Evolutionary conservation across 1,140 invertebrate genomes (phyloP).

Genomic region (Drosophila micromelanica): DNA sequence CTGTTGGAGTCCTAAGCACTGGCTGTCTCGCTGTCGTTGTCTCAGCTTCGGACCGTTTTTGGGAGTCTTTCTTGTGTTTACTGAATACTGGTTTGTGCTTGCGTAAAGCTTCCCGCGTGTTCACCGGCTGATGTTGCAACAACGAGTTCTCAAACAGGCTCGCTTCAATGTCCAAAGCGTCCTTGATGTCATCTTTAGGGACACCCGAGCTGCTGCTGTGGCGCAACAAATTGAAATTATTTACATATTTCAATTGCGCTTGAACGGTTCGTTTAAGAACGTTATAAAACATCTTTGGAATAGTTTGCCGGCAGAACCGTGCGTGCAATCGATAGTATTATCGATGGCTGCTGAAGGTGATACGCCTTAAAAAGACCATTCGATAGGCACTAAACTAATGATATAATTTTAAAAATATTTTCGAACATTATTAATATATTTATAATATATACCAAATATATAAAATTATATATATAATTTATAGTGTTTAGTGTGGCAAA

Average conservation of each 20-base stretch:
- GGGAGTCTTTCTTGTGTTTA: conserved; percentile 29
- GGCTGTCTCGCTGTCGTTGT: not conserved
- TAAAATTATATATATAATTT: too few species aligned
- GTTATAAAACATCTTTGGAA: conserved; percentile 60
- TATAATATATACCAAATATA: too few species aligned
- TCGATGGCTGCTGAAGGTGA: conserved; percentile 5
- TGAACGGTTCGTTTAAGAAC: conserved; percentile 52
- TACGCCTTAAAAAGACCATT: not conserved
- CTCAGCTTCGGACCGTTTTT: not conserved
- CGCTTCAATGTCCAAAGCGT: conserved; percentile 67
- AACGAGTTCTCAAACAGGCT: conserved; percentile 71
- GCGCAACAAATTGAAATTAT: conserved; percentile 25
- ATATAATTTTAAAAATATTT: too few species aligned
- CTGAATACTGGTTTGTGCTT: conserved; percentile 43
- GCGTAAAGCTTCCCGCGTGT: conserved; percentile 70
- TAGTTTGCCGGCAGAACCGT: conserved; percentile 4
- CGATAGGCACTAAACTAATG: not conserved
- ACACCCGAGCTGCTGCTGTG: conserved; percentile 38
- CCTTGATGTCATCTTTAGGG: conserved; percentile 53
- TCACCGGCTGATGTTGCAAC: conserved; percentile 57
- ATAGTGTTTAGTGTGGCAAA: too few species aligned
- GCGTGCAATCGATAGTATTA: conserved; percentile 7
- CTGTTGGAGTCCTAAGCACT: not conserved
- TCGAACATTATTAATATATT: too few species aligned
- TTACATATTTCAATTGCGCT: conserved; percentile 37